A percentile compares a stretch with the other conserved stretches of the same genome.
Conservation (phyloP, 2,888 invertebrate species). For the Calliphora vomitoria region DNA sequence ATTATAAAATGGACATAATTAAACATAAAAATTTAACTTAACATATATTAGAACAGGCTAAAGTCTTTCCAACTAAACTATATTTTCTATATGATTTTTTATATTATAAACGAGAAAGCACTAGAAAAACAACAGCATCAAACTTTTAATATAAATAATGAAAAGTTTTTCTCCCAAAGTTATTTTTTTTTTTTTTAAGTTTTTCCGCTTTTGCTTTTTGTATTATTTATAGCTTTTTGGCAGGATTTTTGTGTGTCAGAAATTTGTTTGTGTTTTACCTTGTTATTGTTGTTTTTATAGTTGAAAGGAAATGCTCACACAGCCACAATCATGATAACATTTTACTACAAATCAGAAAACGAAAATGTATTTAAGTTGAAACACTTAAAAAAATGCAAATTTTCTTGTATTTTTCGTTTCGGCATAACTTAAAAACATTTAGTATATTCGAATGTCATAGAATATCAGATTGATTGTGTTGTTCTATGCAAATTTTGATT, state of each 20-base stretch:
- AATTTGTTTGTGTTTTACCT: conserved; percentile 38
- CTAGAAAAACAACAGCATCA: neutral
- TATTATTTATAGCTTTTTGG: conserved; percentile 45
- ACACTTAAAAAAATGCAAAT: conserved; percentile 45
- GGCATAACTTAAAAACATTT: conserved; percentile 47
- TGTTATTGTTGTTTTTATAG: conserved; percentile 48
- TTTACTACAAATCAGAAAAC: conserved; percentile 62
- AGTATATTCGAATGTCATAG: conserved; percentile 48
- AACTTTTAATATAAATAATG: conserved; percentile 52
- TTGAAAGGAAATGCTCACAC: conserved; percentile 34
- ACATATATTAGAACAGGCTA: neutral
- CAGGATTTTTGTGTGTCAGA: conserved; percentile 43
- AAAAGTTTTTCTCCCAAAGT: conserved; percentile 4
- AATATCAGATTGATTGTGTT: conserved; percentile 51
- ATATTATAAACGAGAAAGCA: neutral
- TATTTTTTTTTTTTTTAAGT: conserved; percentile 11
- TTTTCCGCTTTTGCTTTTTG: neutral
- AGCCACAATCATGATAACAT: conserved; percentile 13
- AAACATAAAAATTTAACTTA: neutral
- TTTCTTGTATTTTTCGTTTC: conserved; percentile 2
- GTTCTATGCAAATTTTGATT: conserved; percentile 64
- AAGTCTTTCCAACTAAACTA: conserved; percentile 34
- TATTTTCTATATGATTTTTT: conserved; percentile 21
- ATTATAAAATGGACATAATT: conserved; percentile 7
- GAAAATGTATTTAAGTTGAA: conserved; percentile 57